phyloP scores from a whole-genome alignment of 2,888 invertebrate species.

The Pseudococcus longispinus region DNA sequence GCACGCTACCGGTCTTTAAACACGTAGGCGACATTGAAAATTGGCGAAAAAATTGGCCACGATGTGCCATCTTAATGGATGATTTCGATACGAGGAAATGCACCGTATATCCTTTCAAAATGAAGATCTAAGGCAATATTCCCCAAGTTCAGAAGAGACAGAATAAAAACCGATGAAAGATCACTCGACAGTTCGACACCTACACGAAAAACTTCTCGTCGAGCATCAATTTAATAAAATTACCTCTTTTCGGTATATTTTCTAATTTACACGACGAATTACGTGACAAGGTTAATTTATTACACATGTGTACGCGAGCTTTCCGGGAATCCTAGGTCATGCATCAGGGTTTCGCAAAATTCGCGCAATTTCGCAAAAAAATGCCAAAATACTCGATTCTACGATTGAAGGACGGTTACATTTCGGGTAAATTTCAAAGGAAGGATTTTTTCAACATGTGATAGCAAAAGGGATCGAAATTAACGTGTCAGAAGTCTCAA shows the following conservation, averaged over 20 bases:
- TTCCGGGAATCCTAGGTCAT: neutral
- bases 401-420: too few relatives aligned
- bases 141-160: neutral
- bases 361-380: neutral
- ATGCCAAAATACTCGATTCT: neutral
- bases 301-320: neutral
- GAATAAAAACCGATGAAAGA: neutral
- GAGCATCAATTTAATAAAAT: neutral
- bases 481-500: too few relatives aligned
- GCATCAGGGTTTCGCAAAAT: slow-evolving; percentile 11
- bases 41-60: neutral
- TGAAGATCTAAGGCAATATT: neutral
- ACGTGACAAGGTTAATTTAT: neutral
- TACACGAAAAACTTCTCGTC: neutral
- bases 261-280: slow-evolving; percentile 1
- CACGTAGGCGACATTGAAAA: slow-evolving; percentile 50
- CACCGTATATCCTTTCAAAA: neutral
- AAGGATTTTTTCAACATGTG: neutral
- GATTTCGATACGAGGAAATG: neutral
- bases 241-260: neutral
- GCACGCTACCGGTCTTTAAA: neutral
- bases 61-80: neutral
- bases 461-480: too few relatives aligned
- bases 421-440: too few relatives aligned
- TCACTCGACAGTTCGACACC: neutral